Base-by-base conservation (phyloP, 2,113 vertebrate species). In the Eupsittula cactorum region DNA sequence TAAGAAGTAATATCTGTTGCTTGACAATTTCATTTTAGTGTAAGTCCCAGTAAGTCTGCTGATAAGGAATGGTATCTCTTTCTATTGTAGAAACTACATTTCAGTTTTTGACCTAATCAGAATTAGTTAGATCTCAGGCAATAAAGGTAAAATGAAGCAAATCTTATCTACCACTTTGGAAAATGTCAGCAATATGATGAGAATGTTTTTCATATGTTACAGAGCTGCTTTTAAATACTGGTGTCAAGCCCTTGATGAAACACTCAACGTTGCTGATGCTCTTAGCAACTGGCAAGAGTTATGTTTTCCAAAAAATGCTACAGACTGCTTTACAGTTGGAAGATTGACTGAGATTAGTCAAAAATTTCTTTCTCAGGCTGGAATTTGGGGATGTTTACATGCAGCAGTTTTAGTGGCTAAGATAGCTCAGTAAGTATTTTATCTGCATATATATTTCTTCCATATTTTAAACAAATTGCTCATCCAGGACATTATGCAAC, bases 331-430 rank as follows among this genome's bases (percentile, higher is more conserved):
- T 77, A 86, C 87, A 76, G 69, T 83, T 92, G 59, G 13, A 68
- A 92, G 60, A 83, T 97, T 29, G 42, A 96, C 82, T 94, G 97
- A 97, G 97, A 98, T 97, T 64, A 97, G 98, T 83, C 98, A 98
- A 69, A 97, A 98, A 68, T 98, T 98, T 87, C 95, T 99, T 85
- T 98, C 96, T 90, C 98, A 97, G 86, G 98, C 98, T 92, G 99
- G 99, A 77, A 93, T 99, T 84, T 99, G 99, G 99, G 99, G 99
- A 20, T 99, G 99, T 97, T 97, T 99, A 39, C 99, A 98, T 94
- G 99, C 98, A 87, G 99, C 99, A 10, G 96, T 98, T 65, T 97
- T 99, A 93, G 97, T 98, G 31, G 98, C 99, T 70, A 99, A 99
- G 95, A 99, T 99, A 94, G 99, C 99, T 67, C 99, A 99, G 99